Evolutionary conservation across 1,140 invertebrate species (phyloP), one percentile per base, ranked within the genome.

Genomic region (Lucilia cuprina): DNA sequence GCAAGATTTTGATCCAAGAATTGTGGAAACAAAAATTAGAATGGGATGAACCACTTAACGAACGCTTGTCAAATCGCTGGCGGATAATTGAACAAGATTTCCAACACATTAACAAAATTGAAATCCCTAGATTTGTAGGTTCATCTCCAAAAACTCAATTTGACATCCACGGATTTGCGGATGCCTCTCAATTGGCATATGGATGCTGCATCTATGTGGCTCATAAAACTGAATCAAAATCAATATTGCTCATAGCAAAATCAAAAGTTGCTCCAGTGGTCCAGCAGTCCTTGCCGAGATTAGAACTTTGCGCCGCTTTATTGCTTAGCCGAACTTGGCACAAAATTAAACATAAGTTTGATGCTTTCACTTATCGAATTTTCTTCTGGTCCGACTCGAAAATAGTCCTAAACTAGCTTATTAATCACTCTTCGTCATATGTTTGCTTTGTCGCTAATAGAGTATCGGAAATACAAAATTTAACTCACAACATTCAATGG

Each of bases 371-470:
- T 17, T 19, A 82, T 21, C 17, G 21, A 19, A 21, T 74, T n/a
- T 9, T 70, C 30, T 78, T 78, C n/a, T 84, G 74, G 83, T 83
- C 74, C 9, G 83, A 83, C 49, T 85, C 83, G 5, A 50, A 84
- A 82, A 84, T 85, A 47, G 77, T 84, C 14, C 41, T 85, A 30
- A n/a, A 65, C 4, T 85, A 83, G 84, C 50, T 85, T 5, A 14
- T 47, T 25, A 55, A 13, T 41, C 83, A 82, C 50, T 35, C 84
- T 4, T 82, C 30, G 8, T 74, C 17, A 75, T 86, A 83, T 4
- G 87, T 87, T 47, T 87, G 85, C 13, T 89, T 86, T 85, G 87
- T 88, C 13, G 86, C 87, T 1, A 90, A 90, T 84, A 82, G 88
- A 34, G 83, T 90, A 0, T 74, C 82, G 0, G 83, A 85, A 25